These are phyloP conservation scores for Pteromalus puparum DNA, from an alignment of 1,140 invertebrate genomes.

Conservation along the genomic window DNA sequence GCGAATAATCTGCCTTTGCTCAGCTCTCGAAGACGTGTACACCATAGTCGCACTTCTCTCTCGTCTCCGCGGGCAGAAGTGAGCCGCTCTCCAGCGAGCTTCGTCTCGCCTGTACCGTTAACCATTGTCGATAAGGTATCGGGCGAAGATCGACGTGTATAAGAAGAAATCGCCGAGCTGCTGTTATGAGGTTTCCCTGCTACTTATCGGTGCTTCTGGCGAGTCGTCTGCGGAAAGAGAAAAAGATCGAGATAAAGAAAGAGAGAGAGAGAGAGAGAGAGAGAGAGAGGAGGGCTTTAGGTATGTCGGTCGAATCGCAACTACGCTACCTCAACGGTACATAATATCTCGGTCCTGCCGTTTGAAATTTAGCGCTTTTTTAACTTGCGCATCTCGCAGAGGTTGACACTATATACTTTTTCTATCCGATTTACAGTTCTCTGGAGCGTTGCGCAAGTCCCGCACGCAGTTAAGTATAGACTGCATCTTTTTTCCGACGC, in stretches of 20 bases:
- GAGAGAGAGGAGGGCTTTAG: constrained; percentile 25
- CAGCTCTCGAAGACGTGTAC: not conserved
- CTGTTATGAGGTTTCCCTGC: constrained; percentile 36
- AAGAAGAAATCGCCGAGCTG: constrained; percentile 17
- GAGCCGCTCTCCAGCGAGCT: not conserved
- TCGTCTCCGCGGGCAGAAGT: not conserved
- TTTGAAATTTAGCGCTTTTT: not conserved
- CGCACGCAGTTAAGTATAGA: too few species aligned
- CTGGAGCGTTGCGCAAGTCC: too few species aligned
- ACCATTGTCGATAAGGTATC: constrained; percentile 50
- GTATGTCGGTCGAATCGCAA: constrained; percentile 49
- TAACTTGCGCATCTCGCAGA: not conserved
- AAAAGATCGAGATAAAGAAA: constrained; percentile 17
- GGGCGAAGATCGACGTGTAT: constrained; percentile 31
- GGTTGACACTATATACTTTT: too few species aligned
- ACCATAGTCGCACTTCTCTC: not conserved
- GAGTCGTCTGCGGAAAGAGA: constrained; percentile 17
- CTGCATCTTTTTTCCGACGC: not conserved
- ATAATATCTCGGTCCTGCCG: constrained; percentile 36
- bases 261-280: constrained; percentile 37
- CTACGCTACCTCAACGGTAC: constrained; percentile 42
- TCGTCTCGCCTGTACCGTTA: constrained; percentile 34
- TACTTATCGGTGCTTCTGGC: not conserved
- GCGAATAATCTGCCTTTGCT: not conserved
- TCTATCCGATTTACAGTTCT: not conserved